Evolutionary conservation across 92 coral and sea anemone genomes (phyloP).

Genomic region (Actinostola sp.): DNA sequence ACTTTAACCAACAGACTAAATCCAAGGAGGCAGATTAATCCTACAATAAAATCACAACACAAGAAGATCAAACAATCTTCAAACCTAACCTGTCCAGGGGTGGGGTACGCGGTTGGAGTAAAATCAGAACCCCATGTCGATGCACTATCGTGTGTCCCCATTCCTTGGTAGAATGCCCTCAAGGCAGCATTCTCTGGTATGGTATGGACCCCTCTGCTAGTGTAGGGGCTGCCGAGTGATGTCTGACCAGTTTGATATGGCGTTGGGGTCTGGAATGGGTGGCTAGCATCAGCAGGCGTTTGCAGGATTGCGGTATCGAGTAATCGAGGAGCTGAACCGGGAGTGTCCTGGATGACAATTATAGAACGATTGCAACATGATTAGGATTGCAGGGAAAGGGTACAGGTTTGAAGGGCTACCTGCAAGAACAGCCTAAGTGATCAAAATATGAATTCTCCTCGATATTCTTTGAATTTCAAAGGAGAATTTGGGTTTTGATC

Average conservation of each 20-base stretch:
- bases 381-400: no score
- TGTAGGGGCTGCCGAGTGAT: no score
- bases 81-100: slow-evolving; percentile 54
- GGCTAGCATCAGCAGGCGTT: slow-evolving; percentile 66
- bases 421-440: no score
- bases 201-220: background rate
- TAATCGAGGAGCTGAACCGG: slow-evolving; percentile 52
- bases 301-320: slow-evolving; percentile 71
- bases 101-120: slow-evolving; percentile 60
- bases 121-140: slow-evolving; percentile 99
- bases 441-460: no score
- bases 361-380: background rate
- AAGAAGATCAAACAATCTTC: no score
- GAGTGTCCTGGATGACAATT: slow-evolving; percentile 65
- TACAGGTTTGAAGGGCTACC: no score
- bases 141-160: slow-evolving; percentile 68
- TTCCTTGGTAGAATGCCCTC: slow-evolving; percentile 72
- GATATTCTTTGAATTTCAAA: no score
- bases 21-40: no score
- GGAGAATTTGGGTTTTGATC: no score
- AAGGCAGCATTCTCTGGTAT: slow-evolving; percentile 57
- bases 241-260: slow-evolving; percentile 9
- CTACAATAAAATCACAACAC: no score
- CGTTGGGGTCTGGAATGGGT: slow-evolving; percentile 43
- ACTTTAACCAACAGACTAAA: no score